Percentiles rank a stretch among this genome's conserved stretches.
Conservation (phyloP, 1,140 invertebrate genomes). For the Drosophila grimshawi region DNA sequence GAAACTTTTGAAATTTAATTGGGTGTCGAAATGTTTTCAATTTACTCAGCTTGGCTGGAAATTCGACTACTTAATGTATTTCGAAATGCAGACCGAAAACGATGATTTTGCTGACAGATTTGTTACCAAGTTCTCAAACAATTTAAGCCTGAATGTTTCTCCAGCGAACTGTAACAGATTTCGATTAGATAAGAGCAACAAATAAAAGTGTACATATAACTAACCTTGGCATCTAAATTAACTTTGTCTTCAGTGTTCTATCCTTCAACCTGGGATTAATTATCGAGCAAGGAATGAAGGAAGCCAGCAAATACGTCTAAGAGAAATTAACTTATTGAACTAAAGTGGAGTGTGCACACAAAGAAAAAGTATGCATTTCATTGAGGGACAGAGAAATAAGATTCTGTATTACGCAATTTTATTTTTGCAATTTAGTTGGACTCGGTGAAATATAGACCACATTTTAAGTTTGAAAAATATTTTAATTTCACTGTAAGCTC, state of each 20-base stretch:
- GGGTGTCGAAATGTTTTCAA: conserved; percentile 58
- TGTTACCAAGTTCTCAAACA: background rate
- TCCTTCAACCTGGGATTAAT: no score
- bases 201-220: background rate
- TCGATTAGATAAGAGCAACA: background rate
- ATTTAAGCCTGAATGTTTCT: background rate
- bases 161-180: background rate
- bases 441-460: no score
- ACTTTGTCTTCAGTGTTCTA: background rate
- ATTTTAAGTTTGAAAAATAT: no score
- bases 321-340: conserved; percentile 71
- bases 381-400: no score
- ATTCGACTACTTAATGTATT: conserved; percentile 18
- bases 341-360: conserved; percentile 35
- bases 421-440: no score
- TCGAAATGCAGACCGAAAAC: conserved; percentile 4
- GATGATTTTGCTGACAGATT: conserved; percentile 1
- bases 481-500: no score
- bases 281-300: conserved; percentile 16
- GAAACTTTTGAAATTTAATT: conserved; percentile 53
- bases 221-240: background rate
- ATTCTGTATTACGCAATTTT: no score
- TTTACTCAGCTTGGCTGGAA: conserved; percentile 47
- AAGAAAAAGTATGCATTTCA: no score
- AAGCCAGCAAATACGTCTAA: conserved; percentile 15